Base-by-base conservation (phyloP, 2,797 vertebrate species). In the Echeneis naucrates region DNA sequence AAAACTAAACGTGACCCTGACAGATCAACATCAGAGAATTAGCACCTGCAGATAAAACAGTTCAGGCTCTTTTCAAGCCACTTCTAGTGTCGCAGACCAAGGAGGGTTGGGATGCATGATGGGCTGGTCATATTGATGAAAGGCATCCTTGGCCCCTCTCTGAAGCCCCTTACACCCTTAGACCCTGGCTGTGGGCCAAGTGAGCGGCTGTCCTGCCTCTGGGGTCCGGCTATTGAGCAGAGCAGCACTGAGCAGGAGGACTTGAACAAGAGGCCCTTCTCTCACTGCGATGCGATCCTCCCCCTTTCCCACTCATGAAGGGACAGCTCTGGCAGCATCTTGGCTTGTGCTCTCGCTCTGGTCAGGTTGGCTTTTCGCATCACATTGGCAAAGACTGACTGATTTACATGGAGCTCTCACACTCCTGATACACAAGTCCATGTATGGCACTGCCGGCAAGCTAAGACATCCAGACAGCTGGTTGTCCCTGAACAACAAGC, bases 391-490 rank as follows among this genome's bases (percentile, higher is more conserved):
- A 58, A 80, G 77, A 75, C 65, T 81, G 77, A 85, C 75, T 90
- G 88, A 93, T 92, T 93, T 88, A 93, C 72, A 88, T 77, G 70
- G 71, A 72, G 76, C 59, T 82, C 69, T 78, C 78, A 64, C 57
- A 45, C 87, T 82, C 62, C 55, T 68, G 76, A 74, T 75, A 72
- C 61, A 75, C 63, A 69, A 89, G 74, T 84, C 92, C 90, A 90
- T 93, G 86, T 90, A 92, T 89, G 89, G 91, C 80, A 90, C 81
- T 71, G 81, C 84, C 91, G 90, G 82, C 75, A 30, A 63, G 84
- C 72, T 60, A 59, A 48, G 54, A 67, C 62, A 38, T 62, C 30
- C 59, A 65, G 82, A 81, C 84, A 86, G 87, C 82, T 84, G 86
- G 78, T 52, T 33, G 58, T 60, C 68, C 67, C 58, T 37, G 68